These are phyloP conservation scores for Chlorodrepanis virens DNA, from an alignment of 2,113 vertebrate species.

Conservation along the genomic window DNA sequence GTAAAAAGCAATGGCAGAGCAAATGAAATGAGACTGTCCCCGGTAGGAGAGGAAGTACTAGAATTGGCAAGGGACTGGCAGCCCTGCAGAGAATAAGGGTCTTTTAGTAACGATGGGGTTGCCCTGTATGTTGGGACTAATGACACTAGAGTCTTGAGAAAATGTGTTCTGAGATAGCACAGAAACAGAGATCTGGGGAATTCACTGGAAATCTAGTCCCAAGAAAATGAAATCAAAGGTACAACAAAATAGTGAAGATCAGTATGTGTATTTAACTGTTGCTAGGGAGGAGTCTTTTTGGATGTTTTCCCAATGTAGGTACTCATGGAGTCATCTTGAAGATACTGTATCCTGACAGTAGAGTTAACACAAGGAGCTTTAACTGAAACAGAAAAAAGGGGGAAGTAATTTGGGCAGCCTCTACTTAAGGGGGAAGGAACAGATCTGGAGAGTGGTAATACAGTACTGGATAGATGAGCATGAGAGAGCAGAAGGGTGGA, in stretches of 20 bases:
- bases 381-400: neutral
- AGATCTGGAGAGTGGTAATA: neutral
- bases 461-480: neutral
- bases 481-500: neutral
- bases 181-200: neutral
- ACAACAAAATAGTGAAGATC: neutral
- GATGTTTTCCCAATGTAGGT: neutral
- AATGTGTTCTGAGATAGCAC: neutral
- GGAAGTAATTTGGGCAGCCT: neutral
- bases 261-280: neutral
- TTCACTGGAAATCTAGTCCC: neutral
- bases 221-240: neutral
- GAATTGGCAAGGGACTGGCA: neutral
- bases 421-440: neutral
- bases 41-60: neutral
- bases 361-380: neutral
- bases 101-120: accelerated
- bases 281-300: neutral
- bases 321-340: neutral
- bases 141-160: neutral
- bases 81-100: neutral
- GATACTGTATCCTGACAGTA: neutral
- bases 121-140: neutral
- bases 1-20: neutral
- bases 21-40: neutral